Evolutionary conservation across 2,113 vertebrate genomes (phyloP), one percentile per base, ranked within the genome.

Genomic region (Plectropomus leopardus): DNA sequence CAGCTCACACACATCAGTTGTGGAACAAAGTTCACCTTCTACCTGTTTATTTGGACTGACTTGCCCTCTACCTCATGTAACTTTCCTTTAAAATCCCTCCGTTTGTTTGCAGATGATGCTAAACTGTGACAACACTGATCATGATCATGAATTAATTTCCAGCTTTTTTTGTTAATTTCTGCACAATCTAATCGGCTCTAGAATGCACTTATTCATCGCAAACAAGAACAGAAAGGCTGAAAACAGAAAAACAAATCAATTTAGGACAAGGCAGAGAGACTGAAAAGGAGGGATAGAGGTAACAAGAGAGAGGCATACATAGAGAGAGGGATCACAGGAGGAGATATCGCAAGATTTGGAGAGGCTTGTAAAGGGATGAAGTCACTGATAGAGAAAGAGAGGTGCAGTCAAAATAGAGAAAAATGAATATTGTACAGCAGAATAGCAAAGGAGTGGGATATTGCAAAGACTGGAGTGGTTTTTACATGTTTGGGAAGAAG

Each of bases 281-380:
- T 67, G 48, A 61, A 40, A 61, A 17, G 21, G 32, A 66, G 55
- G n/a, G 45, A 32, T 9, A 15, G 26, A 59, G 10, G 44, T 19
- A 79, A 70, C 14, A 21, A 57, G 23, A 74, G 13, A 58, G 16
- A 36, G 21, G 26, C 5, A 55, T 13, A 19, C 24, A 6, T 21
- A 63, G 48, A 48, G 45, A 54, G 44, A 23, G 4, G 26, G 57
- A 61, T 74, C 57, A 70, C 74, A 78, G 21, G 45, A 65, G 11
- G 47, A 32, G 66, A 68, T 28, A 72, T 34, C 42, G 42, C 24
- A 36, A 71, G 66, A 72, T 69, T 87, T 58, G 14, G 17, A 63
- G 58, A 57, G 13, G 53, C 21, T 72, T 63, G 67, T 73, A 65
- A 76, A 72, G 4, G 13, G 45, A 68, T 67, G 32, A 67, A 63